phyloP scores from a whole-genome alignment of 2,888 invertebrate genomes.

The Pterobdella sp. region DNA sequence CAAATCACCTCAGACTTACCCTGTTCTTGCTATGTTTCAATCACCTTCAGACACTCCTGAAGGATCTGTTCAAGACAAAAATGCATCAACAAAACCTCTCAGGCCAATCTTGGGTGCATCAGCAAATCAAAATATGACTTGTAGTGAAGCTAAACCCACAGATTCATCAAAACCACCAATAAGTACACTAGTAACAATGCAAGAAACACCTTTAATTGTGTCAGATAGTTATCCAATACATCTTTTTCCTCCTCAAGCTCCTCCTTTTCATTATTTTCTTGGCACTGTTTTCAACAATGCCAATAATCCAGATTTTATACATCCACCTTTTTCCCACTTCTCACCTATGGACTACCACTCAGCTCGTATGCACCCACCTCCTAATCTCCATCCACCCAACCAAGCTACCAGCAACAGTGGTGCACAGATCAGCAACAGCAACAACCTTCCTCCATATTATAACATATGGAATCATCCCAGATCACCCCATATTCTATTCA shows the following conservation, averaged over 20 bases:
- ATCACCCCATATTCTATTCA: not conserved
- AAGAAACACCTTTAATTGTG: not conserved
- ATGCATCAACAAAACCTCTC: not conserved
- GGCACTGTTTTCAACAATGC: not conserved
- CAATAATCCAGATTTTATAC: not conserved
- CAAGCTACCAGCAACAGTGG: not conserved
- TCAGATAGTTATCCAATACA: not conserved
- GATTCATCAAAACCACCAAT: not conserved
- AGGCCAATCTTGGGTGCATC: slow-evolving; percentile 20
- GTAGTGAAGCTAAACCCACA: not conserved
- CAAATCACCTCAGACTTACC: not conserved
- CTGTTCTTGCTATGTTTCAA: not conserved
- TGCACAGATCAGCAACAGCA: not conserved
- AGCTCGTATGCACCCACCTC: not conserved
- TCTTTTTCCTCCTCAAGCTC: not conserved
- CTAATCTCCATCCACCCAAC: not conserved
- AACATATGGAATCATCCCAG: not conserved
- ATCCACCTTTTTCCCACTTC: not conserved
- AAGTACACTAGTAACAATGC: too few relatives aligned
- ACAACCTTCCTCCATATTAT: slow-evolving; percentile 1
- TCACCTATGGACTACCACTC: not conserved
- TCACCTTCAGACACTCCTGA: not conserved
- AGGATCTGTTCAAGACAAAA: not conserved
- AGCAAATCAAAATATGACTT: not conserved
- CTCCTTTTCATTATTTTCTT: not conserved